Evolutionary conservation across 2,797 vertebrate genomes (phyloP).

Genomic region (Coregonus sp.): DNA sequence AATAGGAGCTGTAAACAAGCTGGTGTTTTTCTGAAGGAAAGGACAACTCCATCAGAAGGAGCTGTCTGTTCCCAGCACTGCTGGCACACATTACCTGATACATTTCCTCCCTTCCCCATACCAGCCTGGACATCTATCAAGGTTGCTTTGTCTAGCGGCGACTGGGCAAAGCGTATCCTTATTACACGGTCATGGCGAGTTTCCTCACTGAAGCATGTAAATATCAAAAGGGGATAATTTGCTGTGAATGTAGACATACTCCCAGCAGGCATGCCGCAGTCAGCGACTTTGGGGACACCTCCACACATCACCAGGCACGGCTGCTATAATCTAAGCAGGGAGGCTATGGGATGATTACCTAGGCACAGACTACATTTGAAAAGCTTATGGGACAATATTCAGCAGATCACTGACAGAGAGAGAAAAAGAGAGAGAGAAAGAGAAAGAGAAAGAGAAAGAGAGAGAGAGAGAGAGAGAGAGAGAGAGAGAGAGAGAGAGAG

Average conservation of each 20-base stretch:
- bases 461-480: slow-evolving; percentile 65
- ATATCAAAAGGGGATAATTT: slow-evolving; percentile 74
- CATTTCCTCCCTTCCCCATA: slow-evolving; percentile 28
- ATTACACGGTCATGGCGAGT: slow-evolving; percentile 54
- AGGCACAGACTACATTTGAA: slow-evolving; percentile 65
- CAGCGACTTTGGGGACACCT: slow-evolving; percentile 54
- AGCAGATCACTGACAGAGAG: slow-evolving; percentile 68
- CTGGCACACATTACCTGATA: slow-evolving; percentile 35
- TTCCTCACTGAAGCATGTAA: slow-evolving; percentile 68
- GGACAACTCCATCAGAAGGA: slow-evolving; percentile 65
- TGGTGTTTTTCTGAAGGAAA: slow-evolving; percentile 44
- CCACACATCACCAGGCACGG: slow-evolving; percentile 29
- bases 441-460: slow-evolving; percentile 65
- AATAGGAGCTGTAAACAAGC: slow-evolving; percentile 60
- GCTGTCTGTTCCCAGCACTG: slow-evolving; percentile 36
- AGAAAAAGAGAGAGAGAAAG: slow-evolving; percentile 44
- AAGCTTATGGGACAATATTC: slow-evolving; percentile 53
- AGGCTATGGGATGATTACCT: slow-evolving; percentile 53
- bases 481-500: slow-evolving; percentile 63
- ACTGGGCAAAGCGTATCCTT: slow-evolving; percentile 50
- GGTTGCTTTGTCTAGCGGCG: slow-evolving; percentile 66
- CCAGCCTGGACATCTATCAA: slow-evolving; percentile 57
- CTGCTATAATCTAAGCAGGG: slow-evolving; percentile 54
- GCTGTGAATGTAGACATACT: slow-evolving; percentile 59
- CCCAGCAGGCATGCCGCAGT: slow-evolving; percentile 48